These are phyloP conservation scores for Pseudochirops corinnae DNA, from an alignment of 2,797 vertebrate species.

Conservation along the genomic window DNA sequence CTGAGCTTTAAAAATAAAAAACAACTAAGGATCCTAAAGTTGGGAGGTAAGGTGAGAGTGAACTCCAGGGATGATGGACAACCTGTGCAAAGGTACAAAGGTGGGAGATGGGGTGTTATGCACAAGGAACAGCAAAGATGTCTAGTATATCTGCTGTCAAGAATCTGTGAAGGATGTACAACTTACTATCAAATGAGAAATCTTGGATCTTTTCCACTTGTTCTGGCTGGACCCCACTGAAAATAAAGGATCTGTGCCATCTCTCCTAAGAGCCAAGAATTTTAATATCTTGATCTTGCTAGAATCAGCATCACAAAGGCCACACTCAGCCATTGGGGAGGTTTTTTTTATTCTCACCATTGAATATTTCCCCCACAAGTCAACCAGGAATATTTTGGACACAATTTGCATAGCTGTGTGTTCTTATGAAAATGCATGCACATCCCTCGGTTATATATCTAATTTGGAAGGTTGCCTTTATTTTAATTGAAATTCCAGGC, in stretches of 20 bases:
- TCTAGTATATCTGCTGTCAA: neutral
- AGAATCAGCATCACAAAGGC: neutral
- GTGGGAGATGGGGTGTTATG: neutral
- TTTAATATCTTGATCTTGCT: neutral
- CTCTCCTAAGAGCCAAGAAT: neutral
- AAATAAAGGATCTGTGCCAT: neutral
- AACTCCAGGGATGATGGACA: neutral
- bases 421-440: neutral
- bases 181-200: neutral
- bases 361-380: neutral
- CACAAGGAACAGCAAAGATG: neutral
- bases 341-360: neutral
- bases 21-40: neutral
- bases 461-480: slow-evolving; percentile 11
- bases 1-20: neutral
- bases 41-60: neutral
- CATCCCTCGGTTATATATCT: neutral
- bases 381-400: neutral
- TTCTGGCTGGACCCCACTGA: neutral
- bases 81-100: neutral
- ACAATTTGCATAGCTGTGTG: neutral
- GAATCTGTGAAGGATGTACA: neutral
- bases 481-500: slow-evolving; percentile 14
- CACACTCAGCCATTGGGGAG: neutral
- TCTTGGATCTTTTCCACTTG: neutral